These are phyloP conservation scores for Zaprionus capensis DNA, from an alignment of 1,140 invertebrate species.

Conservation along the genomic window DNA sequence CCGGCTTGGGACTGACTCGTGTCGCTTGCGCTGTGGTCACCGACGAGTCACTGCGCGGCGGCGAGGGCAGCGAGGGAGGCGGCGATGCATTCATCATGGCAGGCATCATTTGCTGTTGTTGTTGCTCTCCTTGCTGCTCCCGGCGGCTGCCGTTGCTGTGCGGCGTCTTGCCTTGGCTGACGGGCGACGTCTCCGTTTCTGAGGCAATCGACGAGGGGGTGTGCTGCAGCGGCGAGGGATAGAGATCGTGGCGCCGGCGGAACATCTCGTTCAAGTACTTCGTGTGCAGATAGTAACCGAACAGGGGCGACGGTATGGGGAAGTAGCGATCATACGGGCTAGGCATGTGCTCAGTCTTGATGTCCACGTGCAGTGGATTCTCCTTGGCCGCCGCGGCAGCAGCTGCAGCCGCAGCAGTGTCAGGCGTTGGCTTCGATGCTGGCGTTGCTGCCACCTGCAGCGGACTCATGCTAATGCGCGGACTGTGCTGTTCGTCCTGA, in stretches of 20 bases:
- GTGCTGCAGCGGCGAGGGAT: constrained; percentile 85
- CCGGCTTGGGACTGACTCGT: constrained; percentile 55
- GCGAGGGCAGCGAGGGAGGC: constrained; percentile 76
- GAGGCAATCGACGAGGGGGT: constrained; percentile 79
- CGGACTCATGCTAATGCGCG: constrained; percentile 80
- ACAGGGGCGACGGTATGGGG: constrained; percentile 88
- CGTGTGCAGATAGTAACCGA: constrained; percentile 89
- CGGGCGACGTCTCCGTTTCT: constrained; percentile 74
- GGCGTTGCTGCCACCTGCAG: constrained; percentile 57
- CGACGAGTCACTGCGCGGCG: constrained; percentile 80
- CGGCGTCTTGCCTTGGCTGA: constrained; percentile 40
- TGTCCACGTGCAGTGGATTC: constrained; percentile 85
- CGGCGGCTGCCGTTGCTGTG: constrained; percentile 9
- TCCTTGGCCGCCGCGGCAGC: constrained; percentile 76
- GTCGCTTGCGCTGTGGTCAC: constrained; percentile 45
- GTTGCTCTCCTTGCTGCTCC: constrained; percentile 11
- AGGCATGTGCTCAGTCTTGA: constrained; percentile 84
- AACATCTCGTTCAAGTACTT: constrained; percentile 90
- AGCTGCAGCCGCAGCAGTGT: constrained; percentile 25
- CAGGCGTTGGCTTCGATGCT: constrained; percentile 33
- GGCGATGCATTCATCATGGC: constrained; percentile 64
- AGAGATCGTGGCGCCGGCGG: constrained; percentile 89
- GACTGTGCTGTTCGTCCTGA: constrained; percentile 70
- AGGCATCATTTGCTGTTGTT: constrained; percentile 50
- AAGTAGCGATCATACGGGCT: constrained; percentile 86